Conservation (phyloP, 2,888 invertebrate species). For the Stomorhina lunata region DNA sequence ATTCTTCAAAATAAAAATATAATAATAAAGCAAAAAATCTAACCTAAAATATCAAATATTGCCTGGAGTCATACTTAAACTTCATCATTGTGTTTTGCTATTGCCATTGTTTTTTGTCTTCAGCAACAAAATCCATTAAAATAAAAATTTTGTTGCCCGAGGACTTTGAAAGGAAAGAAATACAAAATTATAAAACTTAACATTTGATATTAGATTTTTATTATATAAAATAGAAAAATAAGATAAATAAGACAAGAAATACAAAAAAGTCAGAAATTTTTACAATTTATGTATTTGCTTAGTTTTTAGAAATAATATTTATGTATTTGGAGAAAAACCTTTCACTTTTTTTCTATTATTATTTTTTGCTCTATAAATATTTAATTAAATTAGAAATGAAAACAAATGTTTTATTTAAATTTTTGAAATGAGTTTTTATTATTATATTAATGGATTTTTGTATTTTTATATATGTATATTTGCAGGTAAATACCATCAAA, state of each 20-base stretch:
- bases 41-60: background rate
- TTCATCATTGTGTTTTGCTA: slow-evolving; percentile 4
- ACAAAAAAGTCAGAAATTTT: background rate
- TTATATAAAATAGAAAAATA: background rate
- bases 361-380: background rate
- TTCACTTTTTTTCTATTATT: background rate
- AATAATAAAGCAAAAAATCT: background rate
- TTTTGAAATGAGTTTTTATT: background rate
- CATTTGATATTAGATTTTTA: background rate
- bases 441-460: background rate
- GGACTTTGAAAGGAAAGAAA: background rate
- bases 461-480: background rate
- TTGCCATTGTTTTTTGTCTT: background rate
- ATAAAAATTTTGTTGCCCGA: background rate
- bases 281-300: too few relatives aligned
- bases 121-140: slow-evolving; percentile 25
- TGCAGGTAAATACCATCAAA: background rate
- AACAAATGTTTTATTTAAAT: background rate
- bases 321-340: background rate
- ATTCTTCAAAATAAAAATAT: slow-evolving; percentile 1
- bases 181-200: background rate
- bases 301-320: too few relatives aligned
- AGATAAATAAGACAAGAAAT: background rate
- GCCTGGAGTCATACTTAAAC: slow-evolving; percentile 30
- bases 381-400: background rate